These are phyloP conservation scores for Eidolon helvum DNA, from an alignment of 2,113 vertebrate species.

Conservation along the genomic window DNA sequence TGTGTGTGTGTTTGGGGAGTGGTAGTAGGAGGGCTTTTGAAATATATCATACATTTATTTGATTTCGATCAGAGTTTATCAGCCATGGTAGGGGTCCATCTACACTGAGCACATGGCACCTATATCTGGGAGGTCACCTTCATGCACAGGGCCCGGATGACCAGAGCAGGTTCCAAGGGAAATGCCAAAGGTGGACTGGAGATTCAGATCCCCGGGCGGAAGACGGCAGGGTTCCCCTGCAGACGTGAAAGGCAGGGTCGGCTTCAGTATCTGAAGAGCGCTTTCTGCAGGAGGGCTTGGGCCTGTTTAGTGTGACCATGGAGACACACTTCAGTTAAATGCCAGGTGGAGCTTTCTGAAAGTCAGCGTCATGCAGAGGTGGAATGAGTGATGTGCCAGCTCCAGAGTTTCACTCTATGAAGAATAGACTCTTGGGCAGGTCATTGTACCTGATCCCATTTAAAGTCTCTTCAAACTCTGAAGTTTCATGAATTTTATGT, in stretches of 20 bases:
- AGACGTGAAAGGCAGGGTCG: neutral
- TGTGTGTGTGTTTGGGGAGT: neutral
- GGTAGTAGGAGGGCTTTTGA: neutral
- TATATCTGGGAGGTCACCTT: neutral
- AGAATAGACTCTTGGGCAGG: neutral
- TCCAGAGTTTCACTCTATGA: neutral
- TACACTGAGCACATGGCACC: neutral
- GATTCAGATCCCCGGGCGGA: neutral
- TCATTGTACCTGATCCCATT: neutral
- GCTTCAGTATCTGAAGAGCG: neutral
- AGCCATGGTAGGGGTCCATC: neutral
- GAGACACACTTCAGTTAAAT: neutral
- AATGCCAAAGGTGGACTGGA: neutral
- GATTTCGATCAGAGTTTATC: neutral
- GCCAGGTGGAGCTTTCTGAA: neutral
- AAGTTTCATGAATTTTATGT: neutral
- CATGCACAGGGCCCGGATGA: neutral
- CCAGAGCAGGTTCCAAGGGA: neutral
- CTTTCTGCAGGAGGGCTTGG: neutral
- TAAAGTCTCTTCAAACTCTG: neutral
- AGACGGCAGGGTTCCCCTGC: neutral
- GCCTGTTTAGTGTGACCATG: neutral
- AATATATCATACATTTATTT: neutral
- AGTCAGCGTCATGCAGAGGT: rapidly evolving
- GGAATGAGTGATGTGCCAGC: neutral